Evolutionary conservation across 2,888 invertebrate genomes (phyloP).

Genomic region (Stenchaetothrips biformis): DNA sequence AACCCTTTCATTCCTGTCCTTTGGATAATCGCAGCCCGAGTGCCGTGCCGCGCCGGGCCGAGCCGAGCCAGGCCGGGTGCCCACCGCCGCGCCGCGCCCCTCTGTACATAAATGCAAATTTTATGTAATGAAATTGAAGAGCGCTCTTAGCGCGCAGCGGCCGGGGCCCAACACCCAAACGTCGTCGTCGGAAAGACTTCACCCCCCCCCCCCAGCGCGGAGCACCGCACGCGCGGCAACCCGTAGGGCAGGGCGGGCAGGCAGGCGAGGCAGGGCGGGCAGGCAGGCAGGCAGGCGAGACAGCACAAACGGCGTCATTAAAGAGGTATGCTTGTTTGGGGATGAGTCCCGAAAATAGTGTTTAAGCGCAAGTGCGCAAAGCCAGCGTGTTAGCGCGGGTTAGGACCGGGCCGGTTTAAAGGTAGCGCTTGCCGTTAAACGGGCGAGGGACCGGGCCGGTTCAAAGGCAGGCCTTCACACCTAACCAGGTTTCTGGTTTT

Average conservation of each 20-base stretch:
- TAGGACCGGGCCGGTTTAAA: too few species aligned
- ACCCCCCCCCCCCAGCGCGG: neutral
- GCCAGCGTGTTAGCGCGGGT: too few species aligned
- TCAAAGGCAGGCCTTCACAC: too few species aligned
- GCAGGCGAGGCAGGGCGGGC: neutral
- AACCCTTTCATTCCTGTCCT: neutral
- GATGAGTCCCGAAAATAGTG: too few species aligned
- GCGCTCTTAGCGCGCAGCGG: conserved; percentile 14
- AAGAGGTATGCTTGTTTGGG: neutral
- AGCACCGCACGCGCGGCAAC: neutral
- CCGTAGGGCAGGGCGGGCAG: neutral
- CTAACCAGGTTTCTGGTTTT: too few species aligned
- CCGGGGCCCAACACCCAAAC: conserved; percentile 7
- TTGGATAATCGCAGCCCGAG: conserved; percentile 4
- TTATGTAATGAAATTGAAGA: conserved; percentile 25
- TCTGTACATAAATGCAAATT: conserved; percentile 22
- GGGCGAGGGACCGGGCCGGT: too few species aligned
- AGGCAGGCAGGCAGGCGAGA: neutral
- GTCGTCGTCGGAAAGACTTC: neutral
- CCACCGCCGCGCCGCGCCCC: neutral
- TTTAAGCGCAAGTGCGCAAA: too few species aligned
- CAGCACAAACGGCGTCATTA: neutral
- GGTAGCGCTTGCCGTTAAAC: too few species aligned
- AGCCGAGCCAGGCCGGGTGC: too few species aligned
- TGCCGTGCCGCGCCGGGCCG: neutral